Conservation (phyloP, 2,888 invertebrate species). For the Plagodis dolabraria region DNA sequence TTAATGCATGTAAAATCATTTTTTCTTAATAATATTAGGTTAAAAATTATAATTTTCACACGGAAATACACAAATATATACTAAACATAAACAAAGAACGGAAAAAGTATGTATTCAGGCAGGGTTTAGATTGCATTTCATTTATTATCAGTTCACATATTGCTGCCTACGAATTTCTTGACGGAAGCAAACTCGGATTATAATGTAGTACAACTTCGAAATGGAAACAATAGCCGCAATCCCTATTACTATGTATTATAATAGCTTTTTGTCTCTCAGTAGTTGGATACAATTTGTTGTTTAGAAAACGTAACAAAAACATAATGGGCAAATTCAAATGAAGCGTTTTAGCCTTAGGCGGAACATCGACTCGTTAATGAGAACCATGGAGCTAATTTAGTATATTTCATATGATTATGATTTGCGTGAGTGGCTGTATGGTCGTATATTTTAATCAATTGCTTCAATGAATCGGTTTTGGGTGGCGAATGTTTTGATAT, state of each 20-base stretch:
- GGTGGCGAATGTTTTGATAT: constrained; percentile 38
- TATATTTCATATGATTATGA: constrained; percentile 40
- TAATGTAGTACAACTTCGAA: neutral
- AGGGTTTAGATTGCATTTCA: too few species aligned
- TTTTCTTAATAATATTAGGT: too few species aligned
- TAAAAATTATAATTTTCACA: too few species aligned
- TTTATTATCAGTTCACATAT: too few species aligned
- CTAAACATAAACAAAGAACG: too few species aligned
- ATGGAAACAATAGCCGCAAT: neutral
- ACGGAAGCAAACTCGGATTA: neutral
- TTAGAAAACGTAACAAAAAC: constrained; percentile 44
- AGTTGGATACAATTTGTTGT: constrained; percentile 23
- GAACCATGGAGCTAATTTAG: constrained; percentile 47
- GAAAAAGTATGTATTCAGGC: too few species aligned
- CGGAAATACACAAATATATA: too few species aligned
- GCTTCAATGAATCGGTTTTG: constrained; percentile 49
- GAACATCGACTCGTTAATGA: constrained; percentile 56
- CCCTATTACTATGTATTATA: constrained; percentile 13
- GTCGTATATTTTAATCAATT: constrained; percentile 54
- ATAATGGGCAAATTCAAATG: constrained; percentile 54
- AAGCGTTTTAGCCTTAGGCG: constrained; percentile 51
- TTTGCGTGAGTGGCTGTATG: constrained; percentile 45
- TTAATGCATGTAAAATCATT: too few species aligned
- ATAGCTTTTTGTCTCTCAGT: constrained; percentile 29
- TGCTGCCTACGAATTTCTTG: too few species aligned